Evolutionary conservation across 1,140 invertebrate species (phyloP).

Genomic region (Pomacea maculata): DNA sequence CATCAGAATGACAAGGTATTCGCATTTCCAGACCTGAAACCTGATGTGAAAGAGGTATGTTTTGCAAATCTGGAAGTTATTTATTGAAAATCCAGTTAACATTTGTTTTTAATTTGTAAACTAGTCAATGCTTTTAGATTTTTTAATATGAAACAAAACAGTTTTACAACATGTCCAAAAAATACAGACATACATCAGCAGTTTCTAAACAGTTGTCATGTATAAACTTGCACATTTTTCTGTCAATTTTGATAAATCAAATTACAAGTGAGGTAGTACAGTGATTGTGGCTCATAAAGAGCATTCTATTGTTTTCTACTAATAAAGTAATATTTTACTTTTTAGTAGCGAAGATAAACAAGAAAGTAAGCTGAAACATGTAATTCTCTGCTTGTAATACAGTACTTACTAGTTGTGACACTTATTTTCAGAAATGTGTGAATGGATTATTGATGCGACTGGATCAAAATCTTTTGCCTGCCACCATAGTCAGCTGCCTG

Average conservation of each 20-base stretch:
- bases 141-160: not conserved
- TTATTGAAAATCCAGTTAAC: not conserved
- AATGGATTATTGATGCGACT: conserved; percentile 41
- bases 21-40: conserved; percentile 54
- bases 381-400: not conserved
- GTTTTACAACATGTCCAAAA: not conserved
- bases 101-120: not conserved
- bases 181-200: no score
- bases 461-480: conserved; percentile 37
- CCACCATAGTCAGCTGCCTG: conserved; percentile 51
- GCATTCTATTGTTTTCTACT: not conserved
- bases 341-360: not conserved
- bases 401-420: not conserved
- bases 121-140: not conserved
- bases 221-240: no score
- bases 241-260: no score
- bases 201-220: no score
- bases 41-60: conserved; percentile 47
- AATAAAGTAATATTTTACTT: not conserved
- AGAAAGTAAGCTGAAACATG: not conserved
- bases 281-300: not conserved
- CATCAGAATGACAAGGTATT: conserved; percentile 60
- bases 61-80: no score
- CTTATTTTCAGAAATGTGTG: conserved; percentile 49
- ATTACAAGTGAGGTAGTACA: no score